Percentiles rank a stretch among this genome's conserved stretches.
Evolutionary conservation across 2,888 invertebrate species (phyloP).

Genomic region (Drosophila fungiperda): DNA sequence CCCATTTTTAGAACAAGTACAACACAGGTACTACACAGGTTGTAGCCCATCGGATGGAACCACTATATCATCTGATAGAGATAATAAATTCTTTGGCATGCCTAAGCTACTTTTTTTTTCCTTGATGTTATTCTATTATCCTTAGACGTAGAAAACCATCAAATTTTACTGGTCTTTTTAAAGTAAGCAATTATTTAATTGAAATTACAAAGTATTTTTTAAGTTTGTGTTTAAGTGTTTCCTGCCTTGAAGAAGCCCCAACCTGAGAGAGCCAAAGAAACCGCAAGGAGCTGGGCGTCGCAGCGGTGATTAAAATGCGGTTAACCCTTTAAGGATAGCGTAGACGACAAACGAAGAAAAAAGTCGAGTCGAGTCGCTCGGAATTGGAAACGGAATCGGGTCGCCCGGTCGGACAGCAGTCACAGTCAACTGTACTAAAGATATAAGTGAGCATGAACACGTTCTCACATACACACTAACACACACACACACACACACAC

Average conservation of each 20-base stretch:
- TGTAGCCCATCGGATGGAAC: neutral
- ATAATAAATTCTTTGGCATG: too few species aligned
- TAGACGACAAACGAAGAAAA: neutral
- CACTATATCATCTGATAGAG: neutral
- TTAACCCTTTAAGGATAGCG: constrained; percentile 35
- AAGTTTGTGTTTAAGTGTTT: constrained; percentile 9
- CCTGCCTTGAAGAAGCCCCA: constrained; percentile 10
- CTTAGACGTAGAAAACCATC: neutral
- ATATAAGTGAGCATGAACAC: constrained; percentile 68
- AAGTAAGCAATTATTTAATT: neutral
- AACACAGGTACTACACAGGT: neutral
- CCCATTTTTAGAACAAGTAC: neutral
- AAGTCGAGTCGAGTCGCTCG: constrained; percentile 1
- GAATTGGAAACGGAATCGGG: constrained; percentile 48
- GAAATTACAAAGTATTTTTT: neutral
- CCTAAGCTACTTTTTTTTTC: neutral
- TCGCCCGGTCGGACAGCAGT: constrained; percentile 45
- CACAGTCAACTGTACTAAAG: constrained; percentile 77
- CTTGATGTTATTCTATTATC: neutral
- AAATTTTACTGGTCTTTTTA: neutral
- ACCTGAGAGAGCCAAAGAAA: neutral
- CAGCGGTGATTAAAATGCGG: constrained; percentile 19
- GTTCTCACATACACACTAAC: constrained; percentile 49
- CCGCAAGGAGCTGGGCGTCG: constrained; percentile 17
- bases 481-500: constrained; percentile 29